phyloP scores from a whole-genome alignment of 2,888 invertebrate species.

The Heliconius aoede region DNA sequence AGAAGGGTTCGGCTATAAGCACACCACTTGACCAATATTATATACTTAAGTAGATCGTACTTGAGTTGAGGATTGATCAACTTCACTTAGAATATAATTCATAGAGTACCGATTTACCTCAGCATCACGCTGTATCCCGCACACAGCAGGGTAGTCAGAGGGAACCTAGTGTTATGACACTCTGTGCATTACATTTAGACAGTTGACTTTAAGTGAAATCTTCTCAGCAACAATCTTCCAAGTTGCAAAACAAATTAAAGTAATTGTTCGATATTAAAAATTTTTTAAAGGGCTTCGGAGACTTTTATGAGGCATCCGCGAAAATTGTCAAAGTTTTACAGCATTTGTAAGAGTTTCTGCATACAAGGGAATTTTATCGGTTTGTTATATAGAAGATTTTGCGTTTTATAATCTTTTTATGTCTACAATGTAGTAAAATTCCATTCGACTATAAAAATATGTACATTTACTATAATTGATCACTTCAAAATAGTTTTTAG shows the following conservation, averaged over 20 bases:
- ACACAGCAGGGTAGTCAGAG: no score
- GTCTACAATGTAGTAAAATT: background rate
- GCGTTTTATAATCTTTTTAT: constrained; percentile 1
- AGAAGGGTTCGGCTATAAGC: background rate
- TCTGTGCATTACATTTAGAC: background rate
- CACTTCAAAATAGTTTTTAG: background rate
- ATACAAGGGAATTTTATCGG: constrained; percentile 6
- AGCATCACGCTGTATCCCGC: no score
- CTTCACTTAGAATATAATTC: background rate
- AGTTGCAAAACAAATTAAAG: constrained; percentile 30
- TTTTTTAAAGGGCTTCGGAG: constrained; percentile 34
- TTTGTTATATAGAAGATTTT: constrained; percentile 1
- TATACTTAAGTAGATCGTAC: constrained; percentile 7
- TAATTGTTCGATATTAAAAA: constrained; percentile 42
- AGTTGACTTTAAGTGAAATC: background rate
- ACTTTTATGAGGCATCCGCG: constrained; percentile 31
- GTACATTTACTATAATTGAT: background rate
- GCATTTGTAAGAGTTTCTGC: constrained; percentile 19
- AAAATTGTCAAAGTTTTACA: constrained; percentile 32
- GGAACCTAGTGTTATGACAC: no score
- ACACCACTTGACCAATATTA: constrained; percentile 1
- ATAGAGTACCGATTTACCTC: background rate
- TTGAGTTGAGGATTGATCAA: background rate
- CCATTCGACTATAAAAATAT: background rate
- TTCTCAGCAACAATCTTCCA: constrained; percentile 25